Conservation (phyloP, 2,113 vertebrate species). For the Oreotrochilus melanogaster region DNA sequence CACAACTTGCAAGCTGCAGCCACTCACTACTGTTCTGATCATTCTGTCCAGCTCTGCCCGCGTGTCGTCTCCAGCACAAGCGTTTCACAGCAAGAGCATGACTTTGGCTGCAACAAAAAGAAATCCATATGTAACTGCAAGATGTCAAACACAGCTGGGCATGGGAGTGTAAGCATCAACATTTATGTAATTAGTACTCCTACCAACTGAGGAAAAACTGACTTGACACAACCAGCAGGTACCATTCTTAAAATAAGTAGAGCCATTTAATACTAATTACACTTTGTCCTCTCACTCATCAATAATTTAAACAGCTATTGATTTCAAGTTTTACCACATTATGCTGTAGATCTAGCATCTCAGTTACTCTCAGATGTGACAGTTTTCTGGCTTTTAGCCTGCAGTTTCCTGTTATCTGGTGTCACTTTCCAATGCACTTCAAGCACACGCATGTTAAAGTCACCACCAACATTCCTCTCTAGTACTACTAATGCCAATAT, state of each 20-base stretch:
- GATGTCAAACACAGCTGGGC: constrained; percentile 63
- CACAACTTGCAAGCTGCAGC: constrained; percentile 92
- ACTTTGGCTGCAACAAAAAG: constrained; percentile 84
- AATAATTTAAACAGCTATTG: constrained; percentile 70
- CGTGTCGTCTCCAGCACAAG: constrained; percentile 87
- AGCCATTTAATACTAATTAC: constrained; percentile 61
- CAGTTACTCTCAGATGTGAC: constrained; percentile 37
- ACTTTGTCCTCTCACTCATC: constrained; percentile 64
- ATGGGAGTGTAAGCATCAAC: constrained; percentile 43
- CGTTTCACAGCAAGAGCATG: constrained; percentile 91
- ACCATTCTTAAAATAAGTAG: constrained; percentile 51
- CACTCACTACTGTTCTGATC: constrained; percentile 77
- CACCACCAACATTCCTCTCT: background rate
- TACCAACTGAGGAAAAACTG: constrained; percentile 43
- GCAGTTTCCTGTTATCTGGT: background rate
- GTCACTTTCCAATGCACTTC: background rate
- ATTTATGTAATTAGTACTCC: constrained; percentile 60
- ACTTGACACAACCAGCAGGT: constrained; percentile 63
- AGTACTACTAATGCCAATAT: background rate
- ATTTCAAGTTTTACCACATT: constrained; percentile 55
- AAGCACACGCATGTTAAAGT: background rate
- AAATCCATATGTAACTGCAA: constrained; percentile 47
- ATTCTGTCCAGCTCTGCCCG: constrained; percentile 77
- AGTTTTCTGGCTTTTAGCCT: constrained; percentile 14
- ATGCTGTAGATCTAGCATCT: constrained; percentile 40